These are phyloP conservation scores for Drosophila littoralis DNA, from an alignment of 1,140 invertebrate species.

Conservation along the genomic window DNA sequence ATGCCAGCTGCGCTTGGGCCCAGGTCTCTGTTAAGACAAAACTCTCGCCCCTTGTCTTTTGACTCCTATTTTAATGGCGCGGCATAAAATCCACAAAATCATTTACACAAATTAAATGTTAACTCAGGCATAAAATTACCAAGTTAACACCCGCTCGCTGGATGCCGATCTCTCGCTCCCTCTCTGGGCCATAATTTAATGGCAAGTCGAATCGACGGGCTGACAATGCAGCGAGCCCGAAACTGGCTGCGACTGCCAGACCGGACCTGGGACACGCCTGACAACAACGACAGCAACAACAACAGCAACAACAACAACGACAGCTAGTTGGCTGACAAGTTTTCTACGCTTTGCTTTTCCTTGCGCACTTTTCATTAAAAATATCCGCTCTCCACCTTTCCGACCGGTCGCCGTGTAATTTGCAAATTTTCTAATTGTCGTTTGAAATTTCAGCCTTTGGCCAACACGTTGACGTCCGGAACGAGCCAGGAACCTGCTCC, in stretches of 20 bases:
- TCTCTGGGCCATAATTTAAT: constrained; percentile 40
- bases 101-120: constrained; percentile 82
- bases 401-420: constrained; percentile 60
- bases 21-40: constrained; percentile 6
- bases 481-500: constrained; percentile 32
- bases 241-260: constrained; percentile 19
- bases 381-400: constrained; percentile 43
- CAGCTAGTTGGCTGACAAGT: constrained; percentile 49
- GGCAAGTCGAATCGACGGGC: constrained; percentile 32
- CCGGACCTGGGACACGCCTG: constrained; percentile 12
- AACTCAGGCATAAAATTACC: constrained; percentile 84
- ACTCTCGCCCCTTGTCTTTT: constrained; percentile 17
- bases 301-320: constrained; percentile 8
- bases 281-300: constrained; percentile 6
- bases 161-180: neutral
- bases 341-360: constrained; percentile 40
- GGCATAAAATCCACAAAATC: constrained; percentile 79
- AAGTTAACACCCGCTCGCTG: constrained; percentile 80
- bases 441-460: constrained; percentile 78
- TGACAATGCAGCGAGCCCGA: constrained; percentile 29
- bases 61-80: constrained; percentile 67
- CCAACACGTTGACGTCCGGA: constrained; percentile 69
- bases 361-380: constrained; percentile 61
- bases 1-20: constrained; percentile 18
- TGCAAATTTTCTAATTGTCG: constrained; percentile 83